Base-by-base conservation (phyloP, 2,888 invertebrate genomes). In the Troides aeacus region DNA sequence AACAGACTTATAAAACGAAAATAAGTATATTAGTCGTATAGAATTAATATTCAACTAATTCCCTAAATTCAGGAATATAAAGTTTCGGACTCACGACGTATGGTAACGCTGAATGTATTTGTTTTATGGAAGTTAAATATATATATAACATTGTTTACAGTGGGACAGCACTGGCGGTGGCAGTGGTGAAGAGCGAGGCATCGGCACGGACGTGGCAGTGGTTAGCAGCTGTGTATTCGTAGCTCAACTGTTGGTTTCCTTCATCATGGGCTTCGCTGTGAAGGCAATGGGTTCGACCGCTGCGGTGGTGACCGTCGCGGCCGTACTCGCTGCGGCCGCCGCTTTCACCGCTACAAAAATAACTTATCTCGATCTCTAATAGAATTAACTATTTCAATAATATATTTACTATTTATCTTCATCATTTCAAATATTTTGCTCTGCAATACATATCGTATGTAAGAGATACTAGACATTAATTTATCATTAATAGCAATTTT, bases 161-260 rank as follows among this genome's bases (percentile, higher is more conserved):
- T 92, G 92, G 92, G 90, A 92, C 74, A 89, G 81, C 66, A 79
- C 83, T 0, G 92, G 92, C 24, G 89, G 88, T 1, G 87, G 88
- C 0, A 83, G 94, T 63, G 94, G 94, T 0, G 94, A 94, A 69
- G 93, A 96, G n/a, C 95, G 99, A 15, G 99, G 99, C 7, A 93
- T 99, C 66, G 99, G 99, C 10, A 99, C 99, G 0, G 99, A 99
- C 84, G 95, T 99, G 0, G 99, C 98, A 0, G 95, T 99, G 66
- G 97, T 99, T 56, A 97, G 98, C 81, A 97, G 97, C 82, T 99
- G 99, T 96, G 98, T 98, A 4, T 99, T 99, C 85, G 94, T 99
- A 73, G 99, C 99, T 0, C 99, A 99, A 87, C 97, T 99, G 80
- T 93, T 97, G 56, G 94, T 99, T 17, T 98, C 98, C 0, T 93